Evolutionary conservation across 2,888 invertebrate species (phyloP).

Genomic region (Standfussiana lucernea): DNA sequence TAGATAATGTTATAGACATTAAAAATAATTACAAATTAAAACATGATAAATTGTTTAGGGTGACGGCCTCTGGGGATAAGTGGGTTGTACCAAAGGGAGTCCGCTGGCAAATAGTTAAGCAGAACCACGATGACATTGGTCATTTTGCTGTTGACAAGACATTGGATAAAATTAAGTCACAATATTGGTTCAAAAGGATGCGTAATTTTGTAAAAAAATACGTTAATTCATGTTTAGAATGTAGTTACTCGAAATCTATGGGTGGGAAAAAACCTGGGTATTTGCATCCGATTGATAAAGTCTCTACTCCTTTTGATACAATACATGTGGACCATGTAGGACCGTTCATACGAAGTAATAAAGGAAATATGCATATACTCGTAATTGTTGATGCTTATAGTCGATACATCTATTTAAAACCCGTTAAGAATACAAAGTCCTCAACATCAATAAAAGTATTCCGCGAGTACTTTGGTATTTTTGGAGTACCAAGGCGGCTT

Average conservation of each 20-base stretch:
- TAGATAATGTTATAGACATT: background rate
- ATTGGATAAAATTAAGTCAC: no score
- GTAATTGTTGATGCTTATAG: constrained; percentile 2
- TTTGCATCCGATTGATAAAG: no score
- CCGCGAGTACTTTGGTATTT: background rate
- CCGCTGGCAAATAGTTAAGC: no score
- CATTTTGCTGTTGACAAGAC: no score
- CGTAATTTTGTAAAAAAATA: no score
- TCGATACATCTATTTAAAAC: constrained; percentile 6
- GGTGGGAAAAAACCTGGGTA: no score
- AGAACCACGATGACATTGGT: no score
- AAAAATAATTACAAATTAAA: background rate
- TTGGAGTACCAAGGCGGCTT: background rate
- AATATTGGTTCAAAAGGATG: no score
- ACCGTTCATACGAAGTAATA: background rate
- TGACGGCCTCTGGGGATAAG: background rate
- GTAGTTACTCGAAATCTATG: no score
- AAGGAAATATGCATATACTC: background rate
- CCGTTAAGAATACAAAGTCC: constrained; percentile 1
- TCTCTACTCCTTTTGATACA: constrained; percentile 1
- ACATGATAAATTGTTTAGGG: background rate
- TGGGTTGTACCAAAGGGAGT: no score
- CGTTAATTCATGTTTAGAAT: no score
- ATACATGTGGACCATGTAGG: background rate
- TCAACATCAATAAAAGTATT: constrained; percentile 1